phyloP scores from a whole-genome alignment of 2,888 invertebrate genomes.

The Agrotis ipsilon region DNA sequence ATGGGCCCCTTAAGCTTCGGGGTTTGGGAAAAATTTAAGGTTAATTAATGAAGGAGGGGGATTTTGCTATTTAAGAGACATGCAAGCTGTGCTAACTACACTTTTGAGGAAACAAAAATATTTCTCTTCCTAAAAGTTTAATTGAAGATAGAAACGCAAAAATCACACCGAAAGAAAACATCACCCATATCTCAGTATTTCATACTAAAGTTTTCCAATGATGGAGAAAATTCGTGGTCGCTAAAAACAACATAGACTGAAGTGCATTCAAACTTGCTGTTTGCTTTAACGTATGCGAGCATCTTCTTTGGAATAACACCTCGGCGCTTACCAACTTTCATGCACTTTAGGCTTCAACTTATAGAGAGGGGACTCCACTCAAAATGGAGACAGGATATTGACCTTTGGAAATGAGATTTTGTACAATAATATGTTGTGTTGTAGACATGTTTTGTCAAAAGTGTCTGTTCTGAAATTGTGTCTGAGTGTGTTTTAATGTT shows the following conservation, averaged over 20 bases:
- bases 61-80: not conserved
- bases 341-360: conserved; percentile 52
- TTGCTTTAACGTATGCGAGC: conserved; percentile 65
- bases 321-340: conserved; percentile 60
- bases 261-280: conserved; percentile 63
- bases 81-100: no score
- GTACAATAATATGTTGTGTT: not conserved
- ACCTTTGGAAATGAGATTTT: conserved; percentile 24
- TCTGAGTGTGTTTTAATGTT: not conserved
- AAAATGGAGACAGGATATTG: conserved; percentile 39
- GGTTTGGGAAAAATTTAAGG: not conserved
- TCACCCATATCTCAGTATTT: conserved; percentile 29
- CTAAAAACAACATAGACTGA: conserved; percentile 57
- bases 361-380: conserved; percentile 21
- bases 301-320: conserved; percentile 66
- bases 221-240: conserved; percentile 51
- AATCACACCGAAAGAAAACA: conserved; percentile 26
- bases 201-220: conserved; percentile 45
- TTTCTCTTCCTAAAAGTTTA: not conserved
- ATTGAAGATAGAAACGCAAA: not conserved
- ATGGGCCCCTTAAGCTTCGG: not conserved
- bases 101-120: not conserved
- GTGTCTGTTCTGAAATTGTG: no score
- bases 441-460: not conserved
- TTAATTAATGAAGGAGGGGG: not conserved